Base-by-base conservation (phyloP, 2,888 invertebrate species). In the Heliconius aoede region DNA sequence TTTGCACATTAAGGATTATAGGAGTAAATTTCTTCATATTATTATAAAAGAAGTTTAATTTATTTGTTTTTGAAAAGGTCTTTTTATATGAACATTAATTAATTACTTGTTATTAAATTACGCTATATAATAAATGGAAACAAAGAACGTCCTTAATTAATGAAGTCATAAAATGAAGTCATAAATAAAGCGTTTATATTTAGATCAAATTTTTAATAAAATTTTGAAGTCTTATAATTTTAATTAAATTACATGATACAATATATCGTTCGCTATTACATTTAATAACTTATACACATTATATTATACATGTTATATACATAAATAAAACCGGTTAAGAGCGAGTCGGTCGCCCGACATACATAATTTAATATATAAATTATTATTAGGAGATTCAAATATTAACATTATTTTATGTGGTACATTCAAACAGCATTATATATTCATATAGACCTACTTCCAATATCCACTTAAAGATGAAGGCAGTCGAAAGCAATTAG, bases 401-500 rank as follows among this genome's bases (percentile, higher is more conserved):
- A 58, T 21, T 24, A 0, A n/a, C 58, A n/a, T 8, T 18, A 61
- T 61, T 9, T 18, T 28, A 61, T 51, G 62, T 7, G 18, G 5
- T 28, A 8, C 18, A 8, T 40, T 40, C 24, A 65, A 40, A 18
- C 13, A 26, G 13, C 13, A 65, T 40, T 40, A 26, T 26, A 65
- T 65, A 65, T n/a, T n/a, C n/a, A n/a, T n/a, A n/a, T n/a, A n/a
- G n/a, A n/a, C n/a, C n/a, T n/a, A n/a, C n/a, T n/a, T n/a, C n/a
- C n/a, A n/a, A 40, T 40, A 65, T 65, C 40, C 46, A 26, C 11
- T 11, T 24, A 58, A 67, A 67, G 65, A 68, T 40, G 67, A 73
- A 21, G 32, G 61, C 9, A 46, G 26, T 67, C 61, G 32, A 74
- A 74, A 69, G 74, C 61, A 69, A 74, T 74, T 69, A 74, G 62